Evolutionary conservation across 2,113 vertebrate species (phyloP), one percentile per base, ranked within the genome.

Genomic region (Canis aureus): DNA sequence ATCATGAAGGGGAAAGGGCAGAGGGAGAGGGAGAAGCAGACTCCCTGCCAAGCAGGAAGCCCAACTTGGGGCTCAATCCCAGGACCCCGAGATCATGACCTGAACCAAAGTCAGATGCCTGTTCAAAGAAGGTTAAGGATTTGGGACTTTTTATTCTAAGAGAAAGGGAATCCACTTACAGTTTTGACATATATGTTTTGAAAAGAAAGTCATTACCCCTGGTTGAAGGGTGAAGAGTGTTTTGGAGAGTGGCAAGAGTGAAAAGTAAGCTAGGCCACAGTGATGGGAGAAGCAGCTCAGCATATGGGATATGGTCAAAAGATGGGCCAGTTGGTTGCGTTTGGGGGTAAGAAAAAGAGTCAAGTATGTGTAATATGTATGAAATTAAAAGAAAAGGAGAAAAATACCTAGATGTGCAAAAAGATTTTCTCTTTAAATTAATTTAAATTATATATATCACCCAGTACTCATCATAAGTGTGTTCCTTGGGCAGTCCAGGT

Each of bases 301-400:
- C 66, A n/a, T 15, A 5, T 66, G 43, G 23, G 5, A 0, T 67
- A 29, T 35, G 13, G 17, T 64, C 71, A 91, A n/a, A 16, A 64
- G n/a, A 81, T 74, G 81, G 12, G 22, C 25, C 10, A 17, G 20
- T 11, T 60, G 62, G 8, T 20, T 60, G 57, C 32, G 32, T 71
- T 83, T 95, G 16, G 38, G 53, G 4, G 69, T 91, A 88, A 83
- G 57, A n/a, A 92, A 82, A 97, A 43, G 3, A 89, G 55, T 69
- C 69, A 92, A 49, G 17, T 19, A 22, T 49, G 53, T 55, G 13
- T 29, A 92, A 27, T 35, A 8, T 3, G 10, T 51, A 35, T 85
- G n/a, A 96, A 73, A 64, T 60, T 22, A 49, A 62, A 78, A 74
- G 32, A n/a, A 69, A 69, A n/a, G 32, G 17, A 69, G 32, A n/a